phyloP scores from a whole-genome alignment of 1,140 invertebrate genomes.

The Acromyrmex echinatior region DNA sequence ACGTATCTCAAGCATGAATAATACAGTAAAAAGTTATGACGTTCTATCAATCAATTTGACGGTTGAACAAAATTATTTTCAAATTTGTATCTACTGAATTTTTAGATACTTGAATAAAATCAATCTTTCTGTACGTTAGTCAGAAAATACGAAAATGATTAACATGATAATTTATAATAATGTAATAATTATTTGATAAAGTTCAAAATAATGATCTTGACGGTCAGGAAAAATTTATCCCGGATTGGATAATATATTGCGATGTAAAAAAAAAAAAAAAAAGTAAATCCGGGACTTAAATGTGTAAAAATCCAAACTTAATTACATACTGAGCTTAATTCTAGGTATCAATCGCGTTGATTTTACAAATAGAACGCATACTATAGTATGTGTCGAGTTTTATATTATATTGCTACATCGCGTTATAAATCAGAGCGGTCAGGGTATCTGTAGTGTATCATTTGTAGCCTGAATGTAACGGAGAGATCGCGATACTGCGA shows the following conservation, averaged over 20 bases:
- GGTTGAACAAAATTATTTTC: too few species aligned
- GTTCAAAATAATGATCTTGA: background rate
- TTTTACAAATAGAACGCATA: background rate
- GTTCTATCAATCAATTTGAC: too few species aligned
- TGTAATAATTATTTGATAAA: background rate
- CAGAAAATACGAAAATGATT: background rate
- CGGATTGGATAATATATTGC: background rate
- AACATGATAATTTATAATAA: background rate
- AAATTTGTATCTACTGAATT: too few species aligned
- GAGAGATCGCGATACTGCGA: conserved; percentile 51
- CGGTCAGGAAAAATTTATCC: background rate
- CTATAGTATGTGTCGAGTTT: background rate
- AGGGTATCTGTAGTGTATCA: conserved; percentile 32
- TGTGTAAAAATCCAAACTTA: background rate
- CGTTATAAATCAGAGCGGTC: conserved; percentile 45
- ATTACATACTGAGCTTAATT: background rate
- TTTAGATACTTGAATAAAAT: too few species aligned
- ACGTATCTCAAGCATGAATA: too few species aligned
- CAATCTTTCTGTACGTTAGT: too few species aligned
- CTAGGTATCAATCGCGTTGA: background rate
- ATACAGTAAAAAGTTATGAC: too few species aligned
- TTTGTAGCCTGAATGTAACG: conserved; percentile 38
- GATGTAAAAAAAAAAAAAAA: background rate
- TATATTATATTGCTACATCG: conserved; percentile 14
- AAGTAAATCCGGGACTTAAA: background rate